Evolutionary conservation across 2,113 vertebrate species (phyloP).

Genomic region (Chaenocephalus aceratus): DNA sequence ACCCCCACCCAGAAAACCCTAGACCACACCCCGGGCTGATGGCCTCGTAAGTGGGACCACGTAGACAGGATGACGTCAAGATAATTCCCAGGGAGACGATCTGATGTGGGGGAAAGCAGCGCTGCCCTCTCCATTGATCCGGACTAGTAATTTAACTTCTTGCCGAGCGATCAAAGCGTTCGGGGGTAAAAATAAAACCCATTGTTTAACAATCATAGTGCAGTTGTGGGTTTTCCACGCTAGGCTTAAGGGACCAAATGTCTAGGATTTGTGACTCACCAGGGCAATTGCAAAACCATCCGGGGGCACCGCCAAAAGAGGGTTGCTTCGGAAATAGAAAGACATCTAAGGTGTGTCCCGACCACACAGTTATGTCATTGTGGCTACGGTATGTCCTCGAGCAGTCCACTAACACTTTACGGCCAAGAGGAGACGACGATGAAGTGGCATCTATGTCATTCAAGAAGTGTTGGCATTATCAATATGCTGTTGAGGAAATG

Average conservation of each 20-base stretch:
- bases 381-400: background rate
- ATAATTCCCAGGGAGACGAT: constrained; percentile 33
- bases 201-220: constrained; percentile 70
- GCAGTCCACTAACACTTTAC: background rate
- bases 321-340: constrained; percentile 24
- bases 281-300: constrained; percentile 77
- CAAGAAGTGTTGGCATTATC: no score
- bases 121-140: constrained; percentile 65
- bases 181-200: constrained; percentile 69
- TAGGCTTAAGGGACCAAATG: constrained; percentile 54
- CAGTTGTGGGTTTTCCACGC: constrained; percentile 73
- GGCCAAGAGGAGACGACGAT: no score
- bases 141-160: constrained; percentile 73
- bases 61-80: constrained; percentile 41
- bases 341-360: constrained; percentile 51
- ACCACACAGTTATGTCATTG: constrained; percentile 36
- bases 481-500: no score
- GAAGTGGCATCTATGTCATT: no score
- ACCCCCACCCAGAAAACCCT: background rate
- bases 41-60: constrained; percentile 38
- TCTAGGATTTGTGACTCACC: constrained; percentile 63
- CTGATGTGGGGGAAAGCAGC: constrained; percentile 39
- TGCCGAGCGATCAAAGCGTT: constrained; percentile 72
- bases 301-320: constrained; percentile 40
- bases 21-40: constrained; percentile 47